Evolutionary conservation across 2,113 vertebrate species (phyloP), one percentile per base, ranked within the genome.

Genomic region (Aplodontia rufa): DNA sequence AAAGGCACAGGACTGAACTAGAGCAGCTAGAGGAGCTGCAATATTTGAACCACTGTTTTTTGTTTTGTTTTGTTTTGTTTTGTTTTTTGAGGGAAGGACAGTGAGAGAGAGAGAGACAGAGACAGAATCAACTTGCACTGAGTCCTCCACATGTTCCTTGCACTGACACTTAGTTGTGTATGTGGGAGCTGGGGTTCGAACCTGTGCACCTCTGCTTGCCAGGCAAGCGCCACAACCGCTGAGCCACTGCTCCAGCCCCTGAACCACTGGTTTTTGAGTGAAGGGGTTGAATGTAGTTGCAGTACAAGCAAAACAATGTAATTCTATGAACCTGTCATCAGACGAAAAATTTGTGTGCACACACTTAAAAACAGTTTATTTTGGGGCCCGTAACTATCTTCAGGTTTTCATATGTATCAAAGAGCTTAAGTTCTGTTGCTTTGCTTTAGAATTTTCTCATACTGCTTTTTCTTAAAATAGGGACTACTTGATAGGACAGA

Each of bases 381-480:
- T 32, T 86, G 32, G 62, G 49, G 14, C 42, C 64, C n/a, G 42
- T 60, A 60, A n/a, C 53, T 84, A 10, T 68, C 45, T 55, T 96
- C 53, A 74, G 0, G 8, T 86, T 83, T 69, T 92, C 24, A 74
- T 1, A 75, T 47, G 28, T 87, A n/a, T 11, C n/a, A 35, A 68
- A 87, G 30, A 72, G 53, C 32, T 85, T 53, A n/a, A 71, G 35
- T 49, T 42, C 68, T 91, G 19, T 37, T 89, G 87, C 40, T 83
- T 87, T 86, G 40, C 82, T 86, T 88, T 93, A 90, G 68, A 49
- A 20, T 87, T 72, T 97, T 84, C 40, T 90, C 22, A 51, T 60
- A 32, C 9, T 87, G n/a, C 0, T 20, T 91, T 89, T 95, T 90
- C 78, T 71, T 85, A 86, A 94, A 90, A 62, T 81, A 69, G 79